phyloP scores from a whole-genome alignment of 2,113 vertebrate genomes.

The Festucalex cinctus region DNA sequence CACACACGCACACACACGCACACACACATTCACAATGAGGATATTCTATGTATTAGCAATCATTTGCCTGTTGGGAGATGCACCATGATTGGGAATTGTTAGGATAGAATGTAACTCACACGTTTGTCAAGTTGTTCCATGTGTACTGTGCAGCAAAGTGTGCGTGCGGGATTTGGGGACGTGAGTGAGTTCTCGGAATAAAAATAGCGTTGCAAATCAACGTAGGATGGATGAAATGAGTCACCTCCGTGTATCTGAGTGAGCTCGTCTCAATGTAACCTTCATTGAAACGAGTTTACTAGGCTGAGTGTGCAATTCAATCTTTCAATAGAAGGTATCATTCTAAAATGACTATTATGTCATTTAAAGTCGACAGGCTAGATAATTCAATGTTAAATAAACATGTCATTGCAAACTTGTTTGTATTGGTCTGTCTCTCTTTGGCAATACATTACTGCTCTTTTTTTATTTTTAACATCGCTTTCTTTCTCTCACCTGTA shows the following conservation, averaged over 20 bases:
- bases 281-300: constrained; percentile 5
- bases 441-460: too few relatives aligned
- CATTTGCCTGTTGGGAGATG: constrained; percentile 24
- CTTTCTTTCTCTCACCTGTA: constrained; percentile 69
- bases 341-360: not conserved
- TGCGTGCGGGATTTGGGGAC: constrained; percentile 35
- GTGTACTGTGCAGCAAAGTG: constrained; percentile 28
- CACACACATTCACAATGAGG: not conserved
- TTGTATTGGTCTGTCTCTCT: not conserved
- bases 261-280: constrained; percentile 1
- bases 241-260: constrained; percentile 34
- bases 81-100: constrained; percentile 19
- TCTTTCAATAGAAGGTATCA: not conserved
- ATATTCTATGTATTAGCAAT: constrained; percentile 23
- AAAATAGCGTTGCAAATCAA: constrained; percentile 54
- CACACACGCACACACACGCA: constrained; percentile 1
- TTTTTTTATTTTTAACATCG: not conserved
- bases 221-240: constrained; percentile 50
- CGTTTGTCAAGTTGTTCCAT: constrained; percentile 24
- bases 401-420: not conserved
- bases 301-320: not conserved
- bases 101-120: constrained; percentile 7
- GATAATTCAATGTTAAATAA: not conserved
- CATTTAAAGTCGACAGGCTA: not conserved
- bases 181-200: constrained; percentile 25